Conservation (phyloP, 1,140 invertebrate species). For the Drosophila rufa region DNA sequence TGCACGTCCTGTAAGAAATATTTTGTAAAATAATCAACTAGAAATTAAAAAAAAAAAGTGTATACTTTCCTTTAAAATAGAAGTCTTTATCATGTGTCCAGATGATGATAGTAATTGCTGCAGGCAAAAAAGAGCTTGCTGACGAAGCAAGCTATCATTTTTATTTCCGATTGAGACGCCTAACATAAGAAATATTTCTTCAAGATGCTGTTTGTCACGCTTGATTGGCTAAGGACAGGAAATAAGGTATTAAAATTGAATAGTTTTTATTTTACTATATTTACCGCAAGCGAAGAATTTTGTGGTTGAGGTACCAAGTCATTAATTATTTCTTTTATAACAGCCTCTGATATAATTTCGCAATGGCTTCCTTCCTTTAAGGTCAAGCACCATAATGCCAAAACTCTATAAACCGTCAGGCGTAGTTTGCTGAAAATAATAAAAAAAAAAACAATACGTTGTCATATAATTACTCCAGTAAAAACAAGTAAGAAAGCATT, state of each 20-base stretch:
- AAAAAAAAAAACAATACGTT: no score
- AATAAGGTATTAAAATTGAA: neutral
- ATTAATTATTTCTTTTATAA: constrained; percentile 39
- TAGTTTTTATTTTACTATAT: neutral
- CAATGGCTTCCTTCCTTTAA: constrained; percentile 54
- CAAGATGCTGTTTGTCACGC: neutral
- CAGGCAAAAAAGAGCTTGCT: constrained; percentile 40
- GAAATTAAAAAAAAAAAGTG: neutral
- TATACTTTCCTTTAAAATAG: constrained; percentile 47
- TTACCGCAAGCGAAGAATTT: constrained; percentile 27
- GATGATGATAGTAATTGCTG: constrained; percentile 36
- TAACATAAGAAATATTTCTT: neutral
- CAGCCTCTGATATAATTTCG: constrained; percentile 36
- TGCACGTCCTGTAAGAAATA: constrained; percentile 30
- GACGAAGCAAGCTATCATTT: neutral
- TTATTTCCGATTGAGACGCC: neutral
- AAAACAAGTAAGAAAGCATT: no score
- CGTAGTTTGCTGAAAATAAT: constrained; percentile 43
- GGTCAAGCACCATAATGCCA: constrained; percentile 39
- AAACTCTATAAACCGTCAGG: constrained; percentile 28
- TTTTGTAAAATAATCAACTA: neutral
- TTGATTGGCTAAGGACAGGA: neutral
- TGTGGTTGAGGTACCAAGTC: constrained; percentile 19
- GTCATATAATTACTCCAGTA: no score
- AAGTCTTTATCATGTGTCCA: constrained; percentile 32